Percentiles rank a stretch among this genome's conserved stretches.
Evolutionary conservation across 2,113 vertebrate species (phyloP).

Genomic region (Gymnarchus niloticus): DNA sequence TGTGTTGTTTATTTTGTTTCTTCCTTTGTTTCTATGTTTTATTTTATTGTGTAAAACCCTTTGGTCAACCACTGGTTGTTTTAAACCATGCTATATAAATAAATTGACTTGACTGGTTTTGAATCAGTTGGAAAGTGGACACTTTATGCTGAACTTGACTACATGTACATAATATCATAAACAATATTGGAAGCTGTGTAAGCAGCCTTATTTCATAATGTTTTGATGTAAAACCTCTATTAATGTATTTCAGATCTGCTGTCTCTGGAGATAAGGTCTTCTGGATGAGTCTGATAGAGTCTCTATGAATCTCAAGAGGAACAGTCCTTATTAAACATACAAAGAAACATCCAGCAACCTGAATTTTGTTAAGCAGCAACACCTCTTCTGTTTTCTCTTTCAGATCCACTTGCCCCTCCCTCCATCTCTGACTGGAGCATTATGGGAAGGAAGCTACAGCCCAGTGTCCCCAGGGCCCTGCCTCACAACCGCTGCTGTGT

Average conservation of each 20-base stretch:
- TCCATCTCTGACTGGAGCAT: conserved; percentile 39
- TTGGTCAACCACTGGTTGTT: too few species aligned
- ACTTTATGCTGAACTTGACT: not conserved
- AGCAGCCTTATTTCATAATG: not conserved
- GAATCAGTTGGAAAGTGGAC: not conserved
- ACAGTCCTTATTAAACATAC: not conserved
- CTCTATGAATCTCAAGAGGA: not conserved
- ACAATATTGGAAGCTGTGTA: not conserved
- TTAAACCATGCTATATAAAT: too few species aligned
- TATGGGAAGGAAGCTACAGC: conserved; percentile 56
- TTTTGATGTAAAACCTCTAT: not conserved
- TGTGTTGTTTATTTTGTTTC: too few species aligned
- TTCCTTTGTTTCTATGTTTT: too few species aligned
- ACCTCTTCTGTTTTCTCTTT: not conserved
- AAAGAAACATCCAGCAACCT: not conserved
- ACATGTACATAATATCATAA: not conserved
- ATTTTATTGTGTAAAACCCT: too few species aligned
- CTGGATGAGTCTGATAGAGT: not conserved
- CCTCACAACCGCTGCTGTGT: conserved; percentile 52
- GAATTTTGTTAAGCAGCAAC: conserved; percentile 3
- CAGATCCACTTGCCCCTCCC: conserved; percentile 60
- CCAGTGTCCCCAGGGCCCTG: conserved; percentile 63
- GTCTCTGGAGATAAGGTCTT: not conserved
- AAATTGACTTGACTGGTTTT: too few species aligned
- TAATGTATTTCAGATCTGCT: not conserved